Percentiles rank a stretch among this genome's conserved stretches.
Evolutionary conservation across 2,113 vertebrate genomes (phyloP).

Genomic region (Phrynosoma platyrhinos): DNA sequence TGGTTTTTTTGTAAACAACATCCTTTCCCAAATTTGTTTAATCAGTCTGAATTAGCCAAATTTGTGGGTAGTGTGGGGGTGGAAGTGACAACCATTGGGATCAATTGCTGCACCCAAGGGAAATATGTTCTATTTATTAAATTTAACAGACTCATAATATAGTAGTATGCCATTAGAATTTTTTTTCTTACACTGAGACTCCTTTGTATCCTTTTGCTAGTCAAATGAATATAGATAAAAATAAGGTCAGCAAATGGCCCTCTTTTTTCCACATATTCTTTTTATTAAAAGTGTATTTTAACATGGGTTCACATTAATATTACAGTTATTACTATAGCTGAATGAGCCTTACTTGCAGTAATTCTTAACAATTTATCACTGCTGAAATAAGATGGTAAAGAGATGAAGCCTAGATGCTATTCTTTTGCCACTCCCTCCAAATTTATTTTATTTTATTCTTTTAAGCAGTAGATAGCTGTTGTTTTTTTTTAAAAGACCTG

Average conservation of each 20-base stretch:
- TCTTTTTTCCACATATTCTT: slow-evolving; percentile 54
- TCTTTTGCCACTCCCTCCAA: slow-evolving; percentile 38
- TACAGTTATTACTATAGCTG: slow-evolving; percentile 3
- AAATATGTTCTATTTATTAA: slow-evolving; percentile 64
- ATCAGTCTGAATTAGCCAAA: slow-evolving; percentile 64
- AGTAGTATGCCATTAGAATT: slow-evolving; percentile 63
- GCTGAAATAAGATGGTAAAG: slow-evolving; percentile 41
- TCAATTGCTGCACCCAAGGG: slow-evolving; percentile 63
- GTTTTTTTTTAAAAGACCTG: neutral
- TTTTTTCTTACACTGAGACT: slow-evolving; percentile 71
- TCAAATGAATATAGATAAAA: slow-evolving; percentile 50
- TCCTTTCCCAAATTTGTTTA: slow-evolving; percentile 67
- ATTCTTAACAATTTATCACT: slow-evolving; percentile 33
- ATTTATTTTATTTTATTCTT: neutral
- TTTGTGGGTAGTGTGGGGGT: slow-evolving; percentile 3
- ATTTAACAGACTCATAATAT: slow-evolving; percentile 49
- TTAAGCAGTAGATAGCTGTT: neutral
- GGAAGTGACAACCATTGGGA: slow-evolving; percentile 72
- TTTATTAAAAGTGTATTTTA: slow-evolving; percentile 58
- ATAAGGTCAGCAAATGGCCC: slow-evolving; percentile 63
- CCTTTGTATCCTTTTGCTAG: slow-evolving; percentile 57
- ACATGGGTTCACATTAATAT: slow-evolving; percentile 16
- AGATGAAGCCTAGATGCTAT: slow-evolving; percentile 24
- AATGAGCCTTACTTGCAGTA: slow-evolving; percentile 45
- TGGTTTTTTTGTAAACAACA: slow-evolving; percentile 72